A percentile compares a stretch with the other conserved stretches of the same genome.
phyloP scores from a whole-genome alignment of 2,113 vertebrate species.

The Galbula dea region DNA sequence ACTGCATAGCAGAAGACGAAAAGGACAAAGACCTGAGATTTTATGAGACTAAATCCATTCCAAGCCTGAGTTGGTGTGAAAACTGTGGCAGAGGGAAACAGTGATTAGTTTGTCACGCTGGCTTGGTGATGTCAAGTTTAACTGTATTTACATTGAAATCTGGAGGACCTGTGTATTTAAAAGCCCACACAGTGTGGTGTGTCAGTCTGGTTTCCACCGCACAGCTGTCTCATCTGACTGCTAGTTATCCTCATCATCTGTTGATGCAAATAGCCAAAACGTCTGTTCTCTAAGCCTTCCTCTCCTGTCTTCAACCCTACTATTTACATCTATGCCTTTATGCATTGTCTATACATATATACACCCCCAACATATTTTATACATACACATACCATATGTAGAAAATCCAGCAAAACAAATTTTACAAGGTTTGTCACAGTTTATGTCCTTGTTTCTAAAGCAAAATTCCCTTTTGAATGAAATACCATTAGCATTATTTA shows the following conservation, averaged over 20 bases:
- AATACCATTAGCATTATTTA: not conserved
- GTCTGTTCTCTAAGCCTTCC: not conserved
- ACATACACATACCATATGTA: accelerated
- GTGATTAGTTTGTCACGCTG: not conserved
- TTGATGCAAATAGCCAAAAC: not conserved
- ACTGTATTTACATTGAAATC: not conserved
- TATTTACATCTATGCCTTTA: not conserved
- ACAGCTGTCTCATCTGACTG: accelerated
- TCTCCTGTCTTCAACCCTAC: not conserved
- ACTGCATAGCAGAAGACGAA: not conserved
- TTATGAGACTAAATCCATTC: not conserved
- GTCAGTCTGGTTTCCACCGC: not conserved
- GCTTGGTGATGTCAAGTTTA: not conserved
- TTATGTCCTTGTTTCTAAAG: not conserved
- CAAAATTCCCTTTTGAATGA: not conserved
- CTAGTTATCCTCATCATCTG: not conserved
- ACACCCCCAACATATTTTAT: not conserved
- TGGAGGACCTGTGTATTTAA: not conserved
- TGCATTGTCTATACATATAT: accelerated
- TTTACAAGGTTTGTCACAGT: not conserved
- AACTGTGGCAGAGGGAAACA: not conserved
- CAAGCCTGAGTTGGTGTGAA: not conserved
- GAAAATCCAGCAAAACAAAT: not conserved
- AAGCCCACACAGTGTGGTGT: not conserved
- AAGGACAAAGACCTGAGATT: not conserved